Evolutionary conservation across 2,797 vertebrate genomes (phyloP), one percentile per base, ranked within the genome.

Genomic region (Lycodopsis pacificus): DNA sequence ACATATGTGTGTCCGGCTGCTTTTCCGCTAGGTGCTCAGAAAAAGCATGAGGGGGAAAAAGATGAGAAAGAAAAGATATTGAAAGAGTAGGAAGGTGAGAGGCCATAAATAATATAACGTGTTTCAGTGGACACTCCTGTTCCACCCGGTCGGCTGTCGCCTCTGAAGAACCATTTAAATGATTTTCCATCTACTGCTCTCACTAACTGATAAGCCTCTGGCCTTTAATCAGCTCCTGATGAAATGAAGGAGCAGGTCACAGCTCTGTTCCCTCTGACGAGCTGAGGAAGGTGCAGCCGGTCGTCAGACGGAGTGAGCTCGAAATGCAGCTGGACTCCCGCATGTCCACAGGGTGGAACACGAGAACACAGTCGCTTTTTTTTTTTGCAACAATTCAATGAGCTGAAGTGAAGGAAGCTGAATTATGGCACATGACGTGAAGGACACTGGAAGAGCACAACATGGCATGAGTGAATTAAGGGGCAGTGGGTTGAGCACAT

Each of bases 21-120:
- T 69, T 69, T 57, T 51, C 22, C 3, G 4, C 48, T 51, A 44
- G 30, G 9, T 63, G 7, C 19, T 48, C 46, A 20, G 46, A 65
- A 58, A 72, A 65, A 42, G 17, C n/a, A 38, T 8, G 46, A 1
- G 7, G 13, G 17, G 19, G 19, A n/a, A 12, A 44, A 66, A 71
- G 44, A 76, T 25, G 59, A 70, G 17, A 79, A 71, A 75, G 44
- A 76, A 61, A 65, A 51, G 34, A 88, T 71, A 68, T 84, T 86
- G 77, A 81, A 77, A 88, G 79, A 78, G 63, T 27, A 62, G 57
- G 59, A 65, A 59, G 70, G 72, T 59, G 90, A 96, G 93, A 77
- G 94, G 95, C 86, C 91, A 96, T 89, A 83, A 79, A 91, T 91
- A 25, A 42, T 42, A 5, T 1, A 80, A 86, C 86, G 44, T 61